Evolutionary conservation across 2,888 invertebrate genomes (phyloP).

Genomic region (Thymelicus lineola): DNA sequence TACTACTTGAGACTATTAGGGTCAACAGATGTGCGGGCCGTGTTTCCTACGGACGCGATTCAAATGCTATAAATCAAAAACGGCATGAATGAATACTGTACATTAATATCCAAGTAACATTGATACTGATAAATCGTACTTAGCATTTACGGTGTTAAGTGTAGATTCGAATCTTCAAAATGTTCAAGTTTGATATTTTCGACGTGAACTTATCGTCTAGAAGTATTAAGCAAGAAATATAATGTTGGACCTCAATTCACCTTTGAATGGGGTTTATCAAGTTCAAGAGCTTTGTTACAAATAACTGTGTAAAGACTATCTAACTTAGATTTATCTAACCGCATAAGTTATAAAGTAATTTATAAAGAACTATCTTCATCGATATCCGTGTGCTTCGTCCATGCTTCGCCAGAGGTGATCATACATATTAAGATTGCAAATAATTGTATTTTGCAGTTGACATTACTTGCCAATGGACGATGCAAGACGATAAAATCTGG

Average conservation of each 20-base stretch:
- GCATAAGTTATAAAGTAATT: slow-evolving; percentile 37
- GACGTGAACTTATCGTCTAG: slow-evolving; percentile 48
- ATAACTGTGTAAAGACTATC: slow-evolving; percentile 32
- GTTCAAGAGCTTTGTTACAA: slow-evolving; percentile 30
- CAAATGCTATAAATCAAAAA: slow-evolving; percentile 34
- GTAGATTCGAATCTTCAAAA: slow-evolving; percentile 44
- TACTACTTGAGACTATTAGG: slow-evolving; percentile 32
- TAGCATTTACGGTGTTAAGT: slow-evolving; percentile 43
- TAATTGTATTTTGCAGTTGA: slow-evolving; percentile 10
- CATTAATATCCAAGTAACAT: slow-evolving; percentile 34
- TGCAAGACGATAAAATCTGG: not conserved
- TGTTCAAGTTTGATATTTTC: slow-evolving; percentile 51
- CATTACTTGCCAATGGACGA: not conserved
- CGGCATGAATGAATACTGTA: slow-evolving; percentile 34
- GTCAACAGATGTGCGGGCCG: slow-evolving; percentile 32
- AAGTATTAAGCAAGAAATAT: slow-evolving; percentile 45
- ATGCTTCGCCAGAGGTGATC: slow-evolving; percentile 20
- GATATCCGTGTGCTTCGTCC: slow-evolving; percentile 21
- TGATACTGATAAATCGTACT: slow-evolving; percentile 47
- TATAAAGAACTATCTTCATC: slow-evolving; percentile 37
- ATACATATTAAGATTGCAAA: slow-evolving; percentile 20
- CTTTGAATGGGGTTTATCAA: slow-evolving; percentile 46
- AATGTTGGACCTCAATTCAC: slow-evolving; percentile 44
- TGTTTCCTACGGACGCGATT: slow-evolving; percentile 32
- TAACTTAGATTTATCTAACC: slow-evolving; percentile 31